Percentiles rank a stretch among this genome's conserved stretches.
Conservation (phyloP, 2,797 vertebrate species). For the Rhinatrema bivittatum region DNA sequence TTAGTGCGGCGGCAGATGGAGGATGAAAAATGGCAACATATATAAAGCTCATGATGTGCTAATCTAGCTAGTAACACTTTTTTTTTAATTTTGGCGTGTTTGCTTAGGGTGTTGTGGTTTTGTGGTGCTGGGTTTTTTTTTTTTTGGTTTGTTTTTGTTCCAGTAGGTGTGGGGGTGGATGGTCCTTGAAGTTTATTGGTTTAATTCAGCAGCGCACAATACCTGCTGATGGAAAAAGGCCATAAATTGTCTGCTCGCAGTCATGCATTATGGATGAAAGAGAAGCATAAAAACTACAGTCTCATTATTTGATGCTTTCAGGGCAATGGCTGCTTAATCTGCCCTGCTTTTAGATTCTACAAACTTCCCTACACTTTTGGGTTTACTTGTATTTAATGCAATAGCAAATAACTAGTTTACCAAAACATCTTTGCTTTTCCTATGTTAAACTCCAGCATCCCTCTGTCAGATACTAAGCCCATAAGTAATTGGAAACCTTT, state of each 20-base stretch:
- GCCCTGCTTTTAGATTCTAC: conserved; percentile 24
- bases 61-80: no score
- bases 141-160: conserved; percentile 30
- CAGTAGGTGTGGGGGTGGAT: conserved; percentile 45
- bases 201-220: conserved; percentile 38
- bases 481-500: no score
- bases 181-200: conserved; percentile 41
- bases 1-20: no score
- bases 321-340: conserved; percentile 38
- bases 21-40: no score
- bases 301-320: conserved; percentile 43
- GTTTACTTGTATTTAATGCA: conserved; percentile 34
- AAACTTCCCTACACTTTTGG: conserved; percentile 10
- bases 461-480: no score
- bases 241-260: conserved; percentile 43
- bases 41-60: no score
- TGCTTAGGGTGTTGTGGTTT: no score
- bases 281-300: conserved; percentile 26
- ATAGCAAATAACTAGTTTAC: no score
- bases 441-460: no score
- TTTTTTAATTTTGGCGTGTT: no score
- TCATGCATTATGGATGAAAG: conserved; percentile 53
- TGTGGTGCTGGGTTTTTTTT: no score
- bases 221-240: conserved; percentile 40
- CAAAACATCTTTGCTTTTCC: no score